Evolutionary conservation across 2,888 invertebrate species (phyloP), one percentile per base, ranked within the genome.

Genomic region (Augiades crinisus): DNA sequence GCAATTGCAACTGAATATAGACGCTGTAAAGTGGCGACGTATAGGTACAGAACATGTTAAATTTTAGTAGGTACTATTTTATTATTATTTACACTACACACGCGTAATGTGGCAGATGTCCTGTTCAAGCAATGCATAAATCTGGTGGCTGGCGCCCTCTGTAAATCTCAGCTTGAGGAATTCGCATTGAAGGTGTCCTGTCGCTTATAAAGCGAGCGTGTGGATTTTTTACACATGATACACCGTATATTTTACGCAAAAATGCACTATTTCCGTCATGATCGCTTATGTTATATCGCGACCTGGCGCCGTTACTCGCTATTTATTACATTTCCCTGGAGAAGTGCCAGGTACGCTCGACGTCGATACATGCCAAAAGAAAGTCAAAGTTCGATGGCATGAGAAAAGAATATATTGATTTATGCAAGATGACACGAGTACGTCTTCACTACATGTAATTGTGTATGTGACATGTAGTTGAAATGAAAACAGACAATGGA

Each of bases 311-410:
- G 68, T 68, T 67, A 70, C 67, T 70, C 64, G 75, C 78, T 84
- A 80, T 87, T 83, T 85, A 79, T 85, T 80, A 76, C 78, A 72
- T 76, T 78, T 77, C 66, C 66, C 78, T 88, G 88, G 88, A 78
- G 50, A 40, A 14, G 40, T 55, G 84, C 88, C 88, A 88, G 79
- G 61, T 65, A 65, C 65, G 67, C 62, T 74, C 71, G 70, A 72
- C 69, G 68, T 74, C 72, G 73, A 75, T 68, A 74, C 70, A 71
- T 75, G 80, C 81, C 78, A 78, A 76, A 79, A 78, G 78, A 86
- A 85, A 86, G 84, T 77, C 83, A 79, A 81, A 84, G 84, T 85
- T 86, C 81, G 82, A 78, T 75, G 80, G 78, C 80, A 75, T 75
- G 60, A 51, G 49, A 43, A 50, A 33, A 43, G 22, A 24, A 27